Conservation (phyloP, 2,113 vertebrate genomes). For the Colossoma macropomum region DNA sequence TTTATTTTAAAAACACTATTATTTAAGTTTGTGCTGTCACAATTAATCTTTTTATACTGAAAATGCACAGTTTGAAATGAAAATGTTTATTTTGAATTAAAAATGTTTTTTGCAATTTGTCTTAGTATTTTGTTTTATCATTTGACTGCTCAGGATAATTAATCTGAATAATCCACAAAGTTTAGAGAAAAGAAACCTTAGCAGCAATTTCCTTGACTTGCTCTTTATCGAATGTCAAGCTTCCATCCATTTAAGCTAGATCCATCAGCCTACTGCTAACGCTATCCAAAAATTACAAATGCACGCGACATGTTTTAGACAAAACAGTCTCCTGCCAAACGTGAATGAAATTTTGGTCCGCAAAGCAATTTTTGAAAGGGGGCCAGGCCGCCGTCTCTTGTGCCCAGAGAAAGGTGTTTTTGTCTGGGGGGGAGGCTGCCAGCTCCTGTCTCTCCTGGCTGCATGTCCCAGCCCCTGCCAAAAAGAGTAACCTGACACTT, state of each 20-base stretch:
- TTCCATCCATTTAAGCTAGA: conserved; percentile 31
- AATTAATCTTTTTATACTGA: conserved; percentile 34
- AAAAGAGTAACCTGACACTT: conserved; percentile 72
- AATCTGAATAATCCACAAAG: conserved; percentile 2
- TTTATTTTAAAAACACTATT: conserved; percentile 40
- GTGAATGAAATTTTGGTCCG: conserved; percentile 67
- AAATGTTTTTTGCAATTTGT: conserved; percentile 28
- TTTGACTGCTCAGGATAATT: background rate
- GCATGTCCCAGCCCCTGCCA: conserved; percentile 61
- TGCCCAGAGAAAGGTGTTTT: conserved; percentile 79
- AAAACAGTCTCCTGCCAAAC: conserved; percentile 73
- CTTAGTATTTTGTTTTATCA: conserved; percentile 8
- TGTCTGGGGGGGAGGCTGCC: conserved; percentile 73
- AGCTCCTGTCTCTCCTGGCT: conserved; percentile 59
- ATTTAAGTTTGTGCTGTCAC: conserved; percentile 21
- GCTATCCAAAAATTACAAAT: conserved; percentile 77
- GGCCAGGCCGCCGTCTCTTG: conserved; percentile 69
- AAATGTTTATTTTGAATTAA: conserved; percentile 34
- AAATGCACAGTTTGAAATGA: background rate
- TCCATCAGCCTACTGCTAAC: conserved; percentile 62
- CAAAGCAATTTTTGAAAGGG: conserved; percentile 66
- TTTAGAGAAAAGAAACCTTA: conserved; percentile 24
- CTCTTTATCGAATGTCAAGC: conserved; percentile 43
- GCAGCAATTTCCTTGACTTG: conserved; percentile 17
- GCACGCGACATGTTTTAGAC: conserved; percentile 69